phyloP scores from a whole-genome alignment of 2,797 vertebrate genomes.

The Holocentrus rufus region DNA sequence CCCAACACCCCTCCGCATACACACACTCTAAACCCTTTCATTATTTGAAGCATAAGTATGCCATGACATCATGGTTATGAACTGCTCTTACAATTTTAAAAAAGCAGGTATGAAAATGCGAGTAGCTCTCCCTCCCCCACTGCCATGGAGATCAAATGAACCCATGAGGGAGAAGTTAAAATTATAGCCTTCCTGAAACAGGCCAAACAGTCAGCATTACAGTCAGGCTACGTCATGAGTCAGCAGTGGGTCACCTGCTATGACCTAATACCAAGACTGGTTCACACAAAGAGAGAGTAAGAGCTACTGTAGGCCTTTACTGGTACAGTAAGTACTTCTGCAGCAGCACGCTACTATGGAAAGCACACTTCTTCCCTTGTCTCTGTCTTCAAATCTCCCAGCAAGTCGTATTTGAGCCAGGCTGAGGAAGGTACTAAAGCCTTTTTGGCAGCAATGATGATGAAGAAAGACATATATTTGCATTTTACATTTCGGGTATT shows the following conservation, averaged over 20 bases:
- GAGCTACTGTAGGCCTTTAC: constrained; percentile 44
- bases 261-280: constrained; percentile 69
- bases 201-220: constrained; percentile 70
- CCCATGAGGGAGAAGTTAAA: constrained; percentile 68
- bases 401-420: not conserved
- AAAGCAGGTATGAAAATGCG: constrained; percentile 69
- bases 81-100: constrained; percentile 35
- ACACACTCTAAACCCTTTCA: constrained; percentile 46
- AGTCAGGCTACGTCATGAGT: constrained; percentile 71
- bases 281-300: constrained; percentile 56
- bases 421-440: not conserved
- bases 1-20: not conserved
- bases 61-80: constrained; percentile 70
- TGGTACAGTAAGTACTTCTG: constrained; percentile 17
- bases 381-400: not conserved
- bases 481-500: too few relatives aligned
- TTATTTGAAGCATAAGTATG: constrained; percentile 64
- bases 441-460: not conserved
- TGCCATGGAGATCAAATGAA: constrained; percentile 73
- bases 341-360: constrained; percentile 13
- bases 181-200: constrained; percentile 61
- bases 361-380: not conserved
- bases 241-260: constrained; percentile 72
- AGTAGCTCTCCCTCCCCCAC: constrained; percentile 28
- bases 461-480: not conserved